Percentiles rank a stretch among this genome's conserved stretches.
These are phyloP conservation scores for Leucopsar rothschildi DNA, from an alignment of 2,113 vertebrate species.

Conservation along the genomic window DNA sequence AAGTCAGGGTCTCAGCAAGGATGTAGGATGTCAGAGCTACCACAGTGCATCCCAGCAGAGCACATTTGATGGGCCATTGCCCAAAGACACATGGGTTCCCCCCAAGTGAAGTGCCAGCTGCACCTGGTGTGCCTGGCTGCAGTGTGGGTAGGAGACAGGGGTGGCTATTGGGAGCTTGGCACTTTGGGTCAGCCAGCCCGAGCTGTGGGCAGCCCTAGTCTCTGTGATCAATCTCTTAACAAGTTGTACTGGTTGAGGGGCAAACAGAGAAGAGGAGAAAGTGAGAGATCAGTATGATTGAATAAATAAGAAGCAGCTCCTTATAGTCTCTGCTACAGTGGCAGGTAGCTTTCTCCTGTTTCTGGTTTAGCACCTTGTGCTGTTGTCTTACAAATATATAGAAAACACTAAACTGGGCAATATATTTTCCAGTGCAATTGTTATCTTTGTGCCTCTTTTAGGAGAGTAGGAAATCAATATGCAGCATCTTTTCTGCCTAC, in stretches of 20 bases:
- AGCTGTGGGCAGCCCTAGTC: background rate
- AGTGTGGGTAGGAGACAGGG: background rate
- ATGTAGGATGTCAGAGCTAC: background rate
- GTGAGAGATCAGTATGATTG: background rate
- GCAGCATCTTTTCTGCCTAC: background rate
- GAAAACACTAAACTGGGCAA: background rate
- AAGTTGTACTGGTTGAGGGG: background rate
- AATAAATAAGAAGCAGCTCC: background rate
- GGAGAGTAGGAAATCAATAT: background rate
- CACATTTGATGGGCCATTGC: background rate
- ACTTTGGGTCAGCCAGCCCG: rapidly evolving
- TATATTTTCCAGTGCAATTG: background rate
- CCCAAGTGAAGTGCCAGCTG: background rate
- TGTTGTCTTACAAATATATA: background rate
- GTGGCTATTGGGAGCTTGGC: background rate
- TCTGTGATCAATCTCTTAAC: background rate
- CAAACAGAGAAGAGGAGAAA: background rate
- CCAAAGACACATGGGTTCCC: background rate
- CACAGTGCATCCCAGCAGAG: no score
- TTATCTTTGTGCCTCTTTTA: background rate
- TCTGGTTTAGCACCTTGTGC: background rate
- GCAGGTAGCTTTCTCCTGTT: background rate
- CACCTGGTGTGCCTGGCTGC: background rate
- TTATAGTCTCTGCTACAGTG: background rate
- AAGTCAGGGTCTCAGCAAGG: background rate